Conservation (phyloP, 2,888 invertebrate genomes). For the Microdon myrmicae region DNA sequence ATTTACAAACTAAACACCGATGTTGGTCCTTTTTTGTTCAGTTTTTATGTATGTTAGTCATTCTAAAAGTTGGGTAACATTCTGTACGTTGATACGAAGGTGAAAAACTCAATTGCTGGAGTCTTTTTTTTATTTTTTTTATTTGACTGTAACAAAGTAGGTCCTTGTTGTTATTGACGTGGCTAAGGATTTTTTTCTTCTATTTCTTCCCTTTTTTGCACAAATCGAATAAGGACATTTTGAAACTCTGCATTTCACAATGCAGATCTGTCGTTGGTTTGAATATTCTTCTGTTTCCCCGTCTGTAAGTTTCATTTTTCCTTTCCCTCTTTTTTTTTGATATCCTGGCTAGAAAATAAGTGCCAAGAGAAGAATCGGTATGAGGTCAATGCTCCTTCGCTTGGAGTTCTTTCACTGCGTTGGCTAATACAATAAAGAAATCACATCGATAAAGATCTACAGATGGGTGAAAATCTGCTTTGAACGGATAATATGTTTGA, state of each 20-base stretch:
- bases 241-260: slow-evolving; percentile 18
- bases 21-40: slow-evolving; percentile 3
- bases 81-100: slow-evolving; percentile 26
- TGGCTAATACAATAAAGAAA: slow-evolving; percentile 13
- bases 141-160: slow-evolving; percentile 15
- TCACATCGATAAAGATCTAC: slow-evolving; percentile 15
- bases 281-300: background rate
- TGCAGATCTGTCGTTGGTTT: slow-evolving; percentile 11
- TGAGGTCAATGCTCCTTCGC: slow-evolving; percentile 36
- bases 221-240: no score
- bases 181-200: slow-evolving; percentile 21
- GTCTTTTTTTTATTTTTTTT: slow-evolving; percentile 5
- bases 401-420: slow-evolving; percentile 5
- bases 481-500: no score
- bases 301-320: no score
- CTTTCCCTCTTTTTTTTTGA: background rate
- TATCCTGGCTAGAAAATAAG: slow-evolving; percentile 10
- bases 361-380: slow-evolving; percentile 25
- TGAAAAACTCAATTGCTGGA: slow-evolving; percentile 23
- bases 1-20: slow-evolving; percentile 32
- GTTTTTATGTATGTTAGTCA: slow-evolving; percentile 1
- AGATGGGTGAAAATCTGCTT: background rate
- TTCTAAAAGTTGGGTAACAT: slow-evolving; percentile 8
- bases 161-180: slow-evolving; percentile 29
- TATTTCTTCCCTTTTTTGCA: slow-evolving; percentile 18